Conservation (phyloP, 2,888 invertebrate genomes). For the Drosophila paranaensis region DNA sequence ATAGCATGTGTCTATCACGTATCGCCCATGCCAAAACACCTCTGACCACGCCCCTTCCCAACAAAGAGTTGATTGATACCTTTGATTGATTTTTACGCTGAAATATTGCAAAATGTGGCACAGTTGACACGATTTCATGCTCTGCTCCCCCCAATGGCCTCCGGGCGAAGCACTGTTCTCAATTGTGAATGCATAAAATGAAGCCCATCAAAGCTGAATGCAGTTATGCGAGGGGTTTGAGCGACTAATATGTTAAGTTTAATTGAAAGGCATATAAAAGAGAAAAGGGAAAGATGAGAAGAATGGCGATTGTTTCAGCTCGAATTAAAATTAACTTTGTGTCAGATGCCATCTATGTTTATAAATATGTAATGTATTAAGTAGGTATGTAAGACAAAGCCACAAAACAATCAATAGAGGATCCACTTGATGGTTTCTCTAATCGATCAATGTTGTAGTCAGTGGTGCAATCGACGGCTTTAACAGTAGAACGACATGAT, state of each 20-base stretch:
- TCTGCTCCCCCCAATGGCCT: not conserved
- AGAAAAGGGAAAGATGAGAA: fast-evolving
- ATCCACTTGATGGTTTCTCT: no score
- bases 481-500: no score
- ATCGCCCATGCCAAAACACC: slow-evolving; percentile 11
- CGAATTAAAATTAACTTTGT: not conserved
- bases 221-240: no score
- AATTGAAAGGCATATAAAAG: not conserved
- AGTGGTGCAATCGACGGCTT: no score
- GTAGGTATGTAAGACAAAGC: no score
- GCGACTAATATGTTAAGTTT: not conserved
- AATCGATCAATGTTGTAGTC: no score
- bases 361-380: no score
- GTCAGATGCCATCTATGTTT: no score
- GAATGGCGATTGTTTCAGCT: not conserved
- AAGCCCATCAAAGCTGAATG: not conserved
- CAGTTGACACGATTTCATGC: slow-evolving; percentile 33
- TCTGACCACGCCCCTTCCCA: slow-evolving; percentile 22
- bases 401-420: no score
- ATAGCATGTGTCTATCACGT: slow-evolving; percentile 77
- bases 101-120: slow-evolving; percentile 38
- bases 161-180: not conserved
- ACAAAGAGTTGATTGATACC: slow-evolving; percentile 31
- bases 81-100: slow-evolving; percentile 57
- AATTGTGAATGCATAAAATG: slow-evolving; percentile 2